Evolutionary conservation across 2,113 vertebrate species (phyloP).

Genomic region (Natator depressus): DNA sequence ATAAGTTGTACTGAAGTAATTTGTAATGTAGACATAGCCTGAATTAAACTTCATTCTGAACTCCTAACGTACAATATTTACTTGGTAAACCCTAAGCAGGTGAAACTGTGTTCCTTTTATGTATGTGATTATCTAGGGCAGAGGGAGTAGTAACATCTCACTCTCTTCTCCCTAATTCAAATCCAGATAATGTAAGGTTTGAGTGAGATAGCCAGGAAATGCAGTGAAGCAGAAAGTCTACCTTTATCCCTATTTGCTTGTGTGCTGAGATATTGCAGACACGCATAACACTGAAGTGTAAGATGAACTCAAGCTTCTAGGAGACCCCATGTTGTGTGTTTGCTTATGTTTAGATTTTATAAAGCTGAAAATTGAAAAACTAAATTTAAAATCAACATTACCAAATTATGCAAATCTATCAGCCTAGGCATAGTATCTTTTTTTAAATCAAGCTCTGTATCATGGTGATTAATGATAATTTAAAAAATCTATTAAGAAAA

Average conservation of each 20-base stretch:
- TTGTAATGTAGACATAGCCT: not conserved
- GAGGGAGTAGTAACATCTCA: not conserved
- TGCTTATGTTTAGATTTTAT: not conserved
- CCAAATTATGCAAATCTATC: not conserved
- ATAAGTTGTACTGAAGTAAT: not conserved
- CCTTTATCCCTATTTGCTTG: not conserved
- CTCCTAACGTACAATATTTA: not conserved
- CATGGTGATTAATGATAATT: not conserved
- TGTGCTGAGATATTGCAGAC: not conserved
- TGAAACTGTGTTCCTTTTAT: not conserved
- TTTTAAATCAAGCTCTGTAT: not conserved
- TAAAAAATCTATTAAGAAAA: not conserved
- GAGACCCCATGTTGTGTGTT: not conserved
- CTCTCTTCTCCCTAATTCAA: not conserved
- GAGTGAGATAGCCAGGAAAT: not conserved
- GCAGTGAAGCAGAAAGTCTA: not conserved
- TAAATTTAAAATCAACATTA: not conserved
- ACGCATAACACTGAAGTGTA: not conserved
- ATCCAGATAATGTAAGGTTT: not conserved
- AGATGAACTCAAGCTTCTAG: not conserved
- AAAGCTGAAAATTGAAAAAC: not conserved
- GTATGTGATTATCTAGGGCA: not conserved
- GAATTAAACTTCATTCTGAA: not conserved
- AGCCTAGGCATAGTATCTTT: not conserved
- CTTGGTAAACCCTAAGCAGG: not conserved